phyloP scores from a whole-genome alignment of 2,888 invertebrate species.

The Acrobasis consociella region DNA sequence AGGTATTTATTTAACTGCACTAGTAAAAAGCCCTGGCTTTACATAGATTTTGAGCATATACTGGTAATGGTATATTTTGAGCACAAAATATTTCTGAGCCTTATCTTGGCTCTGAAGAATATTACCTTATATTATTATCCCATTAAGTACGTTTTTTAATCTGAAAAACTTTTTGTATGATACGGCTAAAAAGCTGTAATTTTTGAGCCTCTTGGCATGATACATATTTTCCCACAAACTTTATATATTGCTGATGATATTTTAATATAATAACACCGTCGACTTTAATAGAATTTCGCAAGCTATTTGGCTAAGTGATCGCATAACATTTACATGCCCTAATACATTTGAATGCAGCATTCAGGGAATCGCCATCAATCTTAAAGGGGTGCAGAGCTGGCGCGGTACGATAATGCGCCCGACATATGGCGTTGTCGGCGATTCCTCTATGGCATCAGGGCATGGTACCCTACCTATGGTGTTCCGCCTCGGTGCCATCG shows the following conservation, averaged over 20 bases:
- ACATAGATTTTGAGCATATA: no score
- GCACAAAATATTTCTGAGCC: no score
- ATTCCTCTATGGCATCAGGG: constrained; percentile 32
- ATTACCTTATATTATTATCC: no score
- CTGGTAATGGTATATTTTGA: no score
- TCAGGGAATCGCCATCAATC: constrained; percentile 74
- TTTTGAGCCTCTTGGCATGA: no score
- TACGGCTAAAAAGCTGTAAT: no score
- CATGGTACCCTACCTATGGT: constrained; percentile 43
- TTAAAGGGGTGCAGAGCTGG: constrained; percentile 64
- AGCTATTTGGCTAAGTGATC: constrained; percentile 75
- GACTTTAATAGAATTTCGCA: constrained; percentile 51
- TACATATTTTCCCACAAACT: no score
- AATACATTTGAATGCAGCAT: constrained; percentile 72
- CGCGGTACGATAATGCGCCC: constrained; percentile 65
- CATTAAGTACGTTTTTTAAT: no score
- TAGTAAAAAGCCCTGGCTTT: no score
- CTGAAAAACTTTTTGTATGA: no score
- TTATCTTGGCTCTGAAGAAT: no score
- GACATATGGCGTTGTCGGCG: constrained; percentile 69
- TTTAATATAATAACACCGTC: constrained; percentile 6
- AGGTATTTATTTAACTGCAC: no score
- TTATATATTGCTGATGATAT: not conserved
- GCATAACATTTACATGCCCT: constrained; percentile 80
- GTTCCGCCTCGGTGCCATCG: constrained; percentile 64